A percentile compares a stretch with the other conserved stretches of the same genome.
Conservation (phyloP, 2,888 invertebrate genomes). For the Lobophora halterata region DNA sequence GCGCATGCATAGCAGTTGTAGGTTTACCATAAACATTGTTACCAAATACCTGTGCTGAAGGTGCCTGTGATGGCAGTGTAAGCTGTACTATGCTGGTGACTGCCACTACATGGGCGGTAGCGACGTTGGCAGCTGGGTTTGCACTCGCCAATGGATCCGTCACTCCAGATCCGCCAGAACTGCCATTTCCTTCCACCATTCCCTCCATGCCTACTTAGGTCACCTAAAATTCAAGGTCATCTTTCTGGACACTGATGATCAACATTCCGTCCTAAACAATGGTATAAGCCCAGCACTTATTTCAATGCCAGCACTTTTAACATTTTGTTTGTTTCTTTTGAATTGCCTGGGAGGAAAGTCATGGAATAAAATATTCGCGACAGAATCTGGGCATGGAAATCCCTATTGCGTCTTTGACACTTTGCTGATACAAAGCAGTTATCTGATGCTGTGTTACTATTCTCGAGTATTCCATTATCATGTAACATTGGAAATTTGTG, state of each 20-base stretch:
- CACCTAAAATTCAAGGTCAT: constrained; percentile 84
- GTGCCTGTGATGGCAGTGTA: constrained; percentile 84
- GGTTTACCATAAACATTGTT: constrained; percentile 4
- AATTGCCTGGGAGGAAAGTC: constrained; percentile 61
- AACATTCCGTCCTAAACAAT: constrained; percentile 42
- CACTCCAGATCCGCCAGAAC: constrained; percentile 63
- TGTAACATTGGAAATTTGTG: constrained; percentile 66
- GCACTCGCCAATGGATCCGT: constrained; percentile 60
- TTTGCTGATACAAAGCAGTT: constrained; percentile 51
- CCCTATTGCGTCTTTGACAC: constrained; percentile 65
- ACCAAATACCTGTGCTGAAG: constrained; percentile 81
- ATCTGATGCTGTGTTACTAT: constrained; percentile 41
- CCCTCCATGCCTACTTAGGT: constrained; percentile 89
- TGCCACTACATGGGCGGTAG: constrained; percentile 72
- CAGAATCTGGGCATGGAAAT: constrained; percentile 63
- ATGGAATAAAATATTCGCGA: constrained; percentile 71
- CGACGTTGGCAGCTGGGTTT: constrained; percentile 52
- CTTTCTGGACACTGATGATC: constrained; percentile 65
- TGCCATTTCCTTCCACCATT: constrained; percentile 95
- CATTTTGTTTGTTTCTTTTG: constrained; percentile 34
- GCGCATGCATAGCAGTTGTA: too few species aligned
- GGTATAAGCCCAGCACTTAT: too few species aligned
- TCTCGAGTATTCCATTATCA: constrained; percentile 44
- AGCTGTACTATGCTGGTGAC: constrained; percentile 93
- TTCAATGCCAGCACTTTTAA: constrained; percentile 7